Evolutionary conservation across 2,113 vertebrate species (phyloP).

Genomic region (Panurus biarmicus): DNA sequence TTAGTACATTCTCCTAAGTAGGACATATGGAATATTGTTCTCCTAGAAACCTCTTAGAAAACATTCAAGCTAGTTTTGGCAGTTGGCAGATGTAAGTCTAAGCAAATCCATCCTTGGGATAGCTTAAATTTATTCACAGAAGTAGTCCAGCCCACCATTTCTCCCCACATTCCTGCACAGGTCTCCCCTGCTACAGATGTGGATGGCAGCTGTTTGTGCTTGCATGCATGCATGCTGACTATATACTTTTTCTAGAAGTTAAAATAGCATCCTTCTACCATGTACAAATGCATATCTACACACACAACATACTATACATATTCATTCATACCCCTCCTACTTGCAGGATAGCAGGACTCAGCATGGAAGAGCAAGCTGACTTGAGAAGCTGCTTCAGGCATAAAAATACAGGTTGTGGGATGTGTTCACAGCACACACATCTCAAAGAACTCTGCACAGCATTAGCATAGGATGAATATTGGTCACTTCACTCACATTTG

Average conservation of each 20-base stretch:
- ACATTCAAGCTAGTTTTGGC: background rate
- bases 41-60: background rate
- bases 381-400: background rate
- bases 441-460: background rate
- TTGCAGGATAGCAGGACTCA: background rate
- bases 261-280: background rate
- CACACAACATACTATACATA: background rate
- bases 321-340: background rate
- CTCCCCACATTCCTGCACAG: background rate
- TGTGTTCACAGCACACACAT: background rate
- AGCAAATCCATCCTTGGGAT: background rate
- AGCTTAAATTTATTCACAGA: background rate
- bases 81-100: background rate
- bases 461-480: background rate
- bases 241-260: background rate
- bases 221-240: background rate
- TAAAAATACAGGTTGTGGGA: constrained; percentile 1
- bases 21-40: background rate
- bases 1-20: background rate
- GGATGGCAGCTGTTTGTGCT: background rate
- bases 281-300: background rate
- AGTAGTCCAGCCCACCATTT: background rate
- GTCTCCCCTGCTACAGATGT: background rate
- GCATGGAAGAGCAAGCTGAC: background rate
- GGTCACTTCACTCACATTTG: background rate